phyloP scores from a whole-genome alignment of 2,797 vertebrate species.

The Serranus cabrilla region DNA sequence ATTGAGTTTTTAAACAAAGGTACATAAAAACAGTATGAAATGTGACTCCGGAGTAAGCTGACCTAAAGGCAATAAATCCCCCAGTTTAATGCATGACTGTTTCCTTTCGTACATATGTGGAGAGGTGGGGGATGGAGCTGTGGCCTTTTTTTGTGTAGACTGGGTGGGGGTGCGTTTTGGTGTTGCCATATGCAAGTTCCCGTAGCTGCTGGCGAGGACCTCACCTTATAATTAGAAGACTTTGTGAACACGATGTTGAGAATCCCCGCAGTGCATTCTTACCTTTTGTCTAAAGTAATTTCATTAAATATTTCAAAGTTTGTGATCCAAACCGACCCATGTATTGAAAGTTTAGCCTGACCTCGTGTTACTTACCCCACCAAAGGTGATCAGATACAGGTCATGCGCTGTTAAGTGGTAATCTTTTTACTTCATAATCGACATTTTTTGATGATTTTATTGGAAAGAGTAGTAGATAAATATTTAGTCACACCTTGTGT shows the following conservation, averaged over 20 bases:
- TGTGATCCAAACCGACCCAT: background rate
- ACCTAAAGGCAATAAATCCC: slow-evolving; percentile 93
- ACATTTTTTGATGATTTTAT: background rate
- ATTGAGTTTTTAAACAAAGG: slow-evolving; percentile 72
- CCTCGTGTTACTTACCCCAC: slow-evolving; percentile 66
- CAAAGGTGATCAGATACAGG: slow-evolving; percentile 65
- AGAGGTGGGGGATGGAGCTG: slow-evolving; percentile 85
- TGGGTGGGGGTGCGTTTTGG: slow-evolving; percentile 85
- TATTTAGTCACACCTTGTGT: background rate
- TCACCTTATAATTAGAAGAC: slow-evolving; percentile 54
- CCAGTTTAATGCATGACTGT: slow-evolving; percentile 93
- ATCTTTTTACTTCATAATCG: background rate
- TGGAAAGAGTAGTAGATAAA: background rate
- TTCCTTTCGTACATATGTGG: slow-evolving; percentile 92
- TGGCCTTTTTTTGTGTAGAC: slow-evolving; percentile 71
- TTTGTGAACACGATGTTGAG: rapidly evolving
- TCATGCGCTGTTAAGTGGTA: slow-evolving; percentile 77
- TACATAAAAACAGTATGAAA: slow-evolving; percentile 80
- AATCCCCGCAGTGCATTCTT: background rate
- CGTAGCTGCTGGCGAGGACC: slow-evolving; percentile 67
- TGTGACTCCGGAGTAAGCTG: slow-evolving; percentile 86
- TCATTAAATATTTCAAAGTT: background rate
- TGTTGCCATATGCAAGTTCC: slow-evolving; percentile 82
- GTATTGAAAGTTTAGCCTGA: slow-evolving; percentile 44
- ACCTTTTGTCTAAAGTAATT: too few species aligned